Base-by-base conservation (phyloP, 1,140 invertebrate genomes). In the Elymnias hypermnestra region DNA sequence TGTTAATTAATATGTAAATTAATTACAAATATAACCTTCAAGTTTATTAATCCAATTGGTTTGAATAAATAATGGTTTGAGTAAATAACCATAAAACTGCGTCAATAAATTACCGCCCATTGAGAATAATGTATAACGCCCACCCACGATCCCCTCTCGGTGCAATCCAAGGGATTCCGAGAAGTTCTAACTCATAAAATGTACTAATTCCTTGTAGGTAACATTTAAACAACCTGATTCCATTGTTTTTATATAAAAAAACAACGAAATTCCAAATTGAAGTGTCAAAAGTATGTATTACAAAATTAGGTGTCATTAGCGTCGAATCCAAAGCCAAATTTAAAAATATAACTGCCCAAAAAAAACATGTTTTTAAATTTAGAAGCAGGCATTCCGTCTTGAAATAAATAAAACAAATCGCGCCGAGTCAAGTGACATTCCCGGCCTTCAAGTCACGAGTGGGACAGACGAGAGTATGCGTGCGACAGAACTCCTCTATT, bases 61-160 rank as follows among this genome's bases (percentile, higher is more conserved):
- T 22, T 40, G 18, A 40, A 26, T 45, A 29, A 46, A 28, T 38
- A 29, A 46, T 38, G 43, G 31, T 43, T 41, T 53, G 21, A 19
- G 50, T 53, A 45, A 51, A 41, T 45, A 39, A 39, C 37, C 28
- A 52, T 52, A 52, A 52, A 52, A 35, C 19, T 21, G 10, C 36
- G 40, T 42, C 51, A 47, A 53, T 53, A 53, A 48, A 48, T 47
- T 43, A 54, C 51, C 51, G 47, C 45, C 74, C 67, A 73, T 67
- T 63, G 63, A 61, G 57, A 60, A 70, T 65, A 66, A 70, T 57
- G 51, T 58, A 63, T 45, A 42, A 62, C 77, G 72, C 77, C 73
- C 75, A 77, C 74, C 60, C 61, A 63, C 40, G 61, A 65, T 68
- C 72, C 71, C 75, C 77, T 68, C 73, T 77, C 59, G 57, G 52